Evolutionary conservation across 2,888 invertebrate genomes (phyloP).

Genomic region (Salticus scenicus): DNA sequence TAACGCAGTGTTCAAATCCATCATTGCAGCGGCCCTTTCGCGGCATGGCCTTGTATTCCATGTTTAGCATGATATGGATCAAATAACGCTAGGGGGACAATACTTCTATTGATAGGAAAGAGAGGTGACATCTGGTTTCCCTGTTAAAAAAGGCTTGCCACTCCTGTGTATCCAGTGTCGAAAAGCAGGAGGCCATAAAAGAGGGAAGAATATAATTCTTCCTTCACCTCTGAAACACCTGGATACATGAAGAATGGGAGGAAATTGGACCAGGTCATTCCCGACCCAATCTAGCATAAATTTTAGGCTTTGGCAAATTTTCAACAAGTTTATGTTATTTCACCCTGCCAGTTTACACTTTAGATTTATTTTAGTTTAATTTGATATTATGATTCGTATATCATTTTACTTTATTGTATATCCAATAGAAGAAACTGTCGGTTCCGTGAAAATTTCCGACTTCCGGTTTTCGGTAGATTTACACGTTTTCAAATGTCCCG

Average conservation of each 20-base stretch:
- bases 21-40: not conserved
- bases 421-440: too few relatives aligned
- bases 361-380: too few relatives aligned
- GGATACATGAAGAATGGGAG: not conserved
- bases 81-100: not conserved
- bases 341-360: too few relatives aligned
- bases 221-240: not conserved
- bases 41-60: not conserved
- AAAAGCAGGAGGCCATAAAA: not conserved
- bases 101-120: not conserved
- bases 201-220: not conserved
- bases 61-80: not conserved
- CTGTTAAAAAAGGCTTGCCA: constrained; percentile 18
- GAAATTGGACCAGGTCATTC: constrained; percentile 9
- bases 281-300: not conserved
- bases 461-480: too few relatives aligned
- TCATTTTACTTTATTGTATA: too few relatives aligned
- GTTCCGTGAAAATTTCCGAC: too few relatives aligned
- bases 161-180: not conserved
- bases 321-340: too few relatives aligned
- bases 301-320: too few relatives aligned
- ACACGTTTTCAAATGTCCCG: too few relatives aligned
- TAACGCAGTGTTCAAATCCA: too few relatives aligned
- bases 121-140: constrained; percentile 14
- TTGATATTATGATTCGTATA: too few relatives aligned